These are phyloP conservation scores for Parauchenoglanis ngamensis DNA, from an alignment of 2,797 vertebrate genomes.

Conservation along the genomic window DNA sequence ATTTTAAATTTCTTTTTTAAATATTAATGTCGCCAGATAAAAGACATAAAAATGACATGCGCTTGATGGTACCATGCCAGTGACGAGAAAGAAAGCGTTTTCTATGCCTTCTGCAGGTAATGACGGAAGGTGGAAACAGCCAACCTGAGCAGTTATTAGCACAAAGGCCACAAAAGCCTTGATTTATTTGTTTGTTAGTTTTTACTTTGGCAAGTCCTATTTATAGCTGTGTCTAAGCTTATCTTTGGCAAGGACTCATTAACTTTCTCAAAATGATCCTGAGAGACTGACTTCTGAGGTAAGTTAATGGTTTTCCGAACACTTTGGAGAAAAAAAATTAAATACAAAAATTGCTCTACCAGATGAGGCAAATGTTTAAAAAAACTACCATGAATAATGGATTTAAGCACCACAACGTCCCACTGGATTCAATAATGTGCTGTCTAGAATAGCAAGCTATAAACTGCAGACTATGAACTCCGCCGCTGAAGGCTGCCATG, in stretches of 20 bases:
- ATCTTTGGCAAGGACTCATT: constrained; percentile 36
- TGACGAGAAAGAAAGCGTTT: not conserved
- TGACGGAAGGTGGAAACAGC: not conserved
- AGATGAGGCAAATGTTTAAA: constrained; percentile 19
- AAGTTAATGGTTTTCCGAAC: constrained; percentile 2
- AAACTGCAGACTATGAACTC: constrained; percentile 34
- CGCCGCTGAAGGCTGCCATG: not conserved
- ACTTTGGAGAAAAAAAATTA: constrained; percentile 6
- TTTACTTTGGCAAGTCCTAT: not conserved
- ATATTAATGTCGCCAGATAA: not conserved
- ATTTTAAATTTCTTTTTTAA: not conserved
- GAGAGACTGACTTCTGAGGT: constrained; percentile 38
- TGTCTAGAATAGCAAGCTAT: constrained; percentile 45
- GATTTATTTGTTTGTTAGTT: constrained; percentile 28
- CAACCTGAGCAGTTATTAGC: constrained; percentile 45
- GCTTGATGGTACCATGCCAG: no score
- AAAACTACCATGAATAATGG: constrained; percentile 46
- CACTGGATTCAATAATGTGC: constrained; percentile 49
- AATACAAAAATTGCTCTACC: constrained; percentile 1
- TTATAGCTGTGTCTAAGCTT: constrained; percentile 39
- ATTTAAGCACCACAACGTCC: constrained; percentile 48
- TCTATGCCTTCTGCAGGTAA: not conserved
- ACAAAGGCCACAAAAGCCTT: constrained; percentile 29
- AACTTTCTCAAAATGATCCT: constrained; percentile 42
- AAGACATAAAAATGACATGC: not conserved